Base-by-base conservation (phyloP, 2,888 invertebrate genomes). In the Andrena dorsata region DNA sequence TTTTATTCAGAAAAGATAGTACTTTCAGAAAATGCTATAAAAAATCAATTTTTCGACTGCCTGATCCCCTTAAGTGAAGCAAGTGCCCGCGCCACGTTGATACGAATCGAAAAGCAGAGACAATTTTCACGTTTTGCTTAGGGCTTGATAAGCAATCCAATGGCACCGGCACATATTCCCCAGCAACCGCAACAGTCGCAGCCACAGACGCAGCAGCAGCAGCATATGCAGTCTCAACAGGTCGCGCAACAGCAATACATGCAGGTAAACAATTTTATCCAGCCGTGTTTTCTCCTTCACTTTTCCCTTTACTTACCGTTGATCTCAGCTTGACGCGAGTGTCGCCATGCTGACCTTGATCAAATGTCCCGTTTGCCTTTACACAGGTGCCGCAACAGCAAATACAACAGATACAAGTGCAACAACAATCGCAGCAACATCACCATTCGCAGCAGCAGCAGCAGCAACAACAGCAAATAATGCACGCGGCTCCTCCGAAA, bases 171-270 rank as follows among this genome's bases (percentile, higher is more conserved):
- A 63, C 93, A 93, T 82, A 93, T 93, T 90, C 88, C 92, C 86
- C 93, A 92, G 86, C 92, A 90, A 74, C 91, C 69, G 16, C 83
- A 83, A 16, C 82, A 80, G n/a, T 61, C 61, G 41, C 70, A 73
- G 20, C 7, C 58, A 3, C 76, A 76, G 28, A 8, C 70, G 7
- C 79, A 77, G 53, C 81, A 91, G 53, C 81, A 91, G 66, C 91
- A 91, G 78, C 93, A 93, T 73, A 92, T 92, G 87, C 93, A 92
- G 86, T 93, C 92, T 85, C 93, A 92, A 87, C 93, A 93, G 87
- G 93, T 93, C 75, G 90, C 92, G 60, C 93, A 93, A 88, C 92
- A 93, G 85, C 93, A 94, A 82, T 94, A 94, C 83, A 94, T 94
- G 93, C 94, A 94, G 93, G 94, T 94, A 85, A 90, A 91, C 91